Evolutionary conservation across 2,113 vertebrate species (phyloP), one percentile per base, ranked within the genome.

Genomic region (Ammospiza caudacuta): DNA sequence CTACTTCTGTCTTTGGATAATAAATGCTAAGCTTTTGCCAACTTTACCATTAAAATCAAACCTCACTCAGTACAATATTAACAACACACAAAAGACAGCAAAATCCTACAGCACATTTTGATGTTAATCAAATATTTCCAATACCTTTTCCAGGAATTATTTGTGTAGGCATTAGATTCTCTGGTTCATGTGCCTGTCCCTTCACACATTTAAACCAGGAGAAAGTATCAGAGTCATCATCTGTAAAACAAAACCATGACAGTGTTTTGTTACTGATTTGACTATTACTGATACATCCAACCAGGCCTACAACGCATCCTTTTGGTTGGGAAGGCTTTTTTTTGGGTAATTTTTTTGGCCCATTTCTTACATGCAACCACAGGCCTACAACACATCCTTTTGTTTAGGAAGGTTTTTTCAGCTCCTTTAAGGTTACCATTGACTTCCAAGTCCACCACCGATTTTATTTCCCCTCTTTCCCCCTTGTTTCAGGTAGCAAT

Each of bases 61-160:
- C 20, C 9, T 83, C 23, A 14, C 25, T 66, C 27, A 35, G 6
- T 66, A 83, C 11, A 43, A 0, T 15, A 73, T 6, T 29, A 66
- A 69, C 28, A 84, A 25, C 37, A 55, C 2, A 79, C 5, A 72
- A 23, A 24, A 72, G 25, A 33, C 19, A 83, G 23, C 25, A 61
- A 61, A 90, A 58, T 10, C 9, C 46, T 37, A 64, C 18, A 83
- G 10, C 22, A 20, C 1, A 1, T 55, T 51, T 57, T 58, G 22
- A 72, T n/a, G 49, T 6, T 33, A 25, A 55, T 19, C 11, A 73
- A 55, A 3, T 67, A 79, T 27, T 80, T 64, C 17, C 93, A 85
- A n/a, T 98, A 98, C 98, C 98, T 98, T 98, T 98, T 88, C 98
- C 98, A 4, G 98, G 98, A 93, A 98, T 98, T 80, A 98, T 98